Conservation (phyloP, 2,888 invertebrate genomes). For the Acanthosepion esculentum region DNA sequence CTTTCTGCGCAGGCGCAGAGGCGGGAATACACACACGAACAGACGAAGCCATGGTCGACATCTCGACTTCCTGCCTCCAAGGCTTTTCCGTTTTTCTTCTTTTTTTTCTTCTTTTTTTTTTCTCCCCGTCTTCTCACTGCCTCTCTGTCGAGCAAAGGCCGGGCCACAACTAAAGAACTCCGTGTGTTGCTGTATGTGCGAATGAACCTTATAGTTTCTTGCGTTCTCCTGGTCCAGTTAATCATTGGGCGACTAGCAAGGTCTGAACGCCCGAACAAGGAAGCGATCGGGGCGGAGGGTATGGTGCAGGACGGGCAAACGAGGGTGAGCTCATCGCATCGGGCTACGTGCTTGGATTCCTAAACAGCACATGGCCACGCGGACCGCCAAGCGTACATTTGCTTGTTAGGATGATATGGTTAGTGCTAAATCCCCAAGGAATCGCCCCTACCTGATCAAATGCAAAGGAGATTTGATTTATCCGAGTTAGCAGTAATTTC, state of each 20-base stretch:
- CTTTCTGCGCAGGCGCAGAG: neutral
- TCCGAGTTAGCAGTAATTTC: slow-evolving; percentile 43
- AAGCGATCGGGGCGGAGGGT: neutral
- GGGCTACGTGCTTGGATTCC: slow-evolving; percentile 41
- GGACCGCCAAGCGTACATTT: slow-evolving; percentile 36
- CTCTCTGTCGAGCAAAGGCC: neutral
- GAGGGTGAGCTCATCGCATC: slow-evolving; percentile 40
- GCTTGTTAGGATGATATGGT: slow-evolving; percentile 44
- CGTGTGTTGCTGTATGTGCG: neutral
- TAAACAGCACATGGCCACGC: slow-evolving; percentile 24
- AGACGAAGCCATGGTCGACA: neutral
- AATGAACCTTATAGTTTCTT: neutral
- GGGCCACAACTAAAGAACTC: neutral
- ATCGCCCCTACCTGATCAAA: slow-evolving; percentile 38
- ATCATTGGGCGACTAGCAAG: slow-evolving; percentile 38
- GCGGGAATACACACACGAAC: neutral
- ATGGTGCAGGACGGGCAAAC: neutral
- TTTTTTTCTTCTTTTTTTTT: neutral
- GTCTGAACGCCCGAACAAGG: neutral
- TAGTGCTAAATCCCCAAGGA: slow-evolving; percentile 14
- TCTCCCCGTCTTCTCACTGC: neutral
- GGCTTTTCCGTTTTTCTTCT: neutral
- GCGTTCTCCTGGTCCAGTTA: slow-evolving; percentile 38
- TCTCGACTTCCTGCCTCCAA: neutral
- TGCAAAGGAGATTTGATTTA: slow-evolving; percentile 43